phyloP scores from a whole-genome alignment of 2,113 vertebrate species.

The Ardeotis arabs region DNA sequence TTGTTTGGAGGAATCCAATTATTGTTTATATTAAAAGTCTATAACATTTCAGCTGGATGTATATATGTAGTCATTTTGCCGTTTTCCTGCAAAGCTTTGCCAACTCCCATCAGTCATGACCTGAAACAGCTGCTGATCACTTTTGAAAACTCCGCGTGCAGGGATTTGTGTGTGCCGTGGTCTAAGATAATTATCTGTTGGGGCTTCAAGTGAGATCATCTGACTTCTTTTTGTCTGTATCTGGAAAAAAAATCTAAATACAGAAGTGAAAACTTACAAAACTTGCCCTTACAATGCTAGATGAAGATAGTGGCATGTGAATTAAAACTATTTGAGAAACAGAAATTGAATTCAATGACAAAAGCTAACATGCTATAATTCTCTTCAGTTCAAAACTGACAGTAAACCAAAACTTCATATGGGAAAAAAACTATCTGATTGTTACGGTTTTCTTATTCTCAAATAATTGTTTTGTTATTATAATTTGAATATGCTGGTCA shows the following conservation, averaged over 20 bases:
- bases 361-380: background rate
- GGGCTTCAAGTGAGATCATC: background rate
- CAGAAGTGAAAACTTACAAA: background rate
- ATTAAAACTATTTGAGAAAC: background rate
- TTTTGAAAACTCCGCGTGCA: background rate
- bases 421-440: background rate
- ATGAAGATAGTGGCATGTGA: background rate
- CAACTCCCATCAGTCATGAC: background rate
- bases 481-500: background rate
- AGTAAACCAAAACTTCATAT: background rate
- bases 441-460: background rate
- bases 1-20: background rate
- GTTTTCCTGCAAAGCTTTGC: constrained; percentile 38
- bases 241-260: background rate
- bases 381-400: background rate
- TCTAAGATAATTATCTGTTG: background rate
- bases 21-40: background rate
- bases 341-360: background rate
- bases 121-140: constrained; percentile 17
- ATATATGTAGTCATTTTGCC: background rate
- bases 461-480: background rate
- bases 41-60: background rate
- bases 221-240: background rate
- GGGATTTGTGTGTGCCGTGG: background rate
- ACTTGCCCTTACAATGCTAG: background rate